These are phyloP conservation scores for Casuarius casuarius DNA, from an alignment of 2,113 vertebrate species.

Conservation along the genomic window DNA sequence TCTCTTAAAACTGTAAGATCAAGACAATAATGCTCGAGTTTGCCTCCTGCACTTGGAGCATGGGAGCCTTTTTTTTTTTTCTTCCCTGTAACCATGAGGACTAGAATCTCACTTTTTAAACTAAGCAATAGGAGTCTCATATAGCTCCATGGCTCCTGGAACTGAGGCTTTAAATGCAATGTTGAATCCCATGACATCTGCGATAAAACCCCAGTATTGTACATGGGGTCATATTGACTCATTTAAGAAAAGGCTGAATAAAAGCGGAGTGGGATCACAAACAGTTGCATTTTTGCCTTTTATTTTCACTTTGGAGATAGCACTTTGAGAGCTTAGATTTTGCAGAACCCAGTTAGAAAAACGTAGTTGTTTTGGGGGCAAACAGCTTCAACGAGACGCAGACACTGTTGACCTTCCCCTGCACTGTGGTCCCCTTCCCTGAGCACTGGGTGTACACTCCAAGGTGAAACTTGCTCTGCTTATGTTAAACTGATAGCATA, in stretches of 20 bases:
- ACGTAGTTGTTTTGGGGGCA: background rate
- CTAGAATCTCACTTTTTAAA: background rate
- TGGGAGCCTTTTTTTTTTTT: accelerated
- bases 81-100: background rate
- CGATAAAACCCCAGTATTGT: background rate
- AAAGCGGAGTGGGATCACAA: background rate
- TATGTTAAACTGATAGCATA: constrained; percentile 51
- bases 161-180: background rate
- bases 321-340: background rate
- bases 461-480: background rate
- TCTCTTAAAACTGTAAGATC: background rate
- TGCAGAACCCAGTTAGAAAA: background rate
- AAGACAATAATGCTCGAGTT: background rate
- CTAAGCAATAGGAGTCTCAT: accelerated
- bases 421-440: background rate
- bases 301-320: background rate
- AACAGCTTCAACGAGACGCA: background rate
- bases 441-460: background rate
- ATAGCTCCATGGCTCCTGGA: background rate
- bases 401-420: background rate
- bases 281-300: background rate
- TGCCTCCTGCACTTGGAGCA: background rate
- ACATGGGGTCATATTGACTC: accelerated
- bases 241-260: background rate
- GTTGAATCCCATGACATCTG: accelerated